These are phyloP conservation scores for Spinibarbus caldwelli DNA, from an alignment of 2,797 vertebrate genomes.

Conservation along the genomic window DNA sequence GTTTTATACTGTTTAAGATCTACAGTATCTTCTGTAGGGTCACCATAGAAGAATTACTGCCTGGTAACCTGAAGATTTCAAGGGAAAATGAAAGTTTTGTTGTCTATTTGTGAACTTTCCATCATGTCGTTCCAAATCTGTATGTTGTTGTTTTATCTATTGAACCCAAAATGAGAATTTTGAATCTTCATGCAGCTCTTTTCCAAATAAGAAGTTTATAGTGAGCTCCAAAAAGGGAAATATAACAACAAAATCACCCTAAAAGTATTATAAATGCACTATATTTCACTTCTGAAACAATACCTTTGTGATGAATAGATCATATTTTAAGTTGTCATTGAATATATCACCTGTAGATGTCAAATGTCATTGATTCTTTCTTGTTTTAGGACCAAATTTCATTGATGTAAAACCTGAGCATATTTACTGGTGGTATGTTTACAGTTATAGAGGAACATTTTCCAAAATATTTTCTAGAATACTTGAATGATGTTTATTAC, in stretches of 20 bases:
- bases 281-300: too few species aligned
- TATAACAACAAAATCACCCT: neutral
- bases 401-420: neutral
- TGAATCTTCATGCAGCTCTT: neutral
- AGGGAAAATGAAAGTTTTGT: too few species aligned
- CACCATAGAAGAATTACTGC: neutral
- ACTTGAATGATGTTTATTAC: too few species aligned
- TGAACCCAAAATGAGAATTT: neutral
- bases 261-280: neutral
- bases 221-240: neutral
- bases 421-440: neutral
- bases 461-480: too few species aligned
- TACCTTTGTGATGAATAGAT: neutral
- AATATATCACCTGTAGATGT: neutral
- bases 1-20: slow-evolving; percentile 5
- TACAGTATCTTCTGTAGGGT: neutral
- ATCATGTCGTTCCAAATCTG: neutral
- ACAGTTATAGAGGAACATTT: neutral
- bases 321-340: neutral
- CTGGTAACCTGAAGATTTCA: neutral
- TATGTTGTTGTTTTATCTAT: neutral
- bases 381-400: neutral
- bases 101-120: neutral
- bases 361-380: too few species aligned
- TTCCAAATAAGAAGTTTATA: neutral